Percentiles rank a stretch among this genome's conserved stretches.
phyloP scores from a whole-genome alignment of 2,888 invertebrate species.

The Teinopalpus imperialis region DNA sequence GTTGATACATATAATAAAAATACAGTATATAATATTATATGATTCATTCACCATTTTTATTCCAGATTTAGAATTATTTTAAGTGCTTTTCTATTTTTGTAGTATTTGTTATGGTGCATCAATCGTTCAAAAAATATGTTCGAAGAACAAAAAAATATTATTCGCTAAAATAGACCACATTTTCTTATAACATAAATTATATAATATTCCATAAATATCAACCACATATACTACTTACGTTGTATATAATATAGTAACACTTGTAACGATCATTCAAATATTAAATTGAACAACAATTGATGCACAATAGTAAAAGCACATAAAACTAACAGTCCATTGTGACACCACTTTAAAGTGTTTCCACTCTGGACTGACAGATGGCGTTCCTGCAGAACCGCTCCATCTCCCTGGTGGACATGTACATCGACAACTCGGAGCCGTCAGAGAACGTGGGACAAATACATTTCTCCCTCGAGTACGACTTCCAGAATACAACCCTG shows the following conservation, averaged over 20 bases:
- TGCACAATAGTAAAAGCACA: constrained; percentile 16
- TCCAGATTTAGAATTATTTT: background rate
- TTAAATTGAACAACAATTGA: constrained; percentile 18
- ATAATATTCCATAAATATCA: no score
- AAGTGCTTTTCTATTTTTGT: constrained; percentile 10
- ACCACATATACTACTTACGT: no score
- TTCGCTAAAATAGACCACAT: no score
- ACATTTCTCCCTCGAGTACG: constrained; percentile 96
- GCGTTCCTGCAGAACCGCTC: constrained; percentile 93
- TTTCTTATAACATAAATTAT: no score
- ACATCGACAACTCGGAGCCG: constrained; percentile 95
- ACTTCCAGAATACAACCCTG: constrained; percentile 95
- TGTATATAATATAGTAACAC: no score
- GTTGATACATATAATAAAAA: no score
- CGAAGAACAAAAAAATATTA: background rate
- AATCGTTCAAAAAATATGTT: background rate
- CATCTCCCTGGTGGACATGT: constrained; percentile 96
- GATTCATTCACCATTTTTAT: background rate
- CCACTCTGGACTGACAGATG: constrained; percentile 75
- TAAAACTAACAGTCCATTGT: constrained; percentile 24
- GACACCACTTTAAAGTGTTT: constrained; percentile 49
- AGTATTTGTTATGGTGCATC: constrained; percentile 3
- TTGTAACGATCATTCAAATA: background rate
- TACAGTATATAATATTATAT: no score
- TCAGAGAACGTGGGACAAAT: constrained; percentile 97